Conservation (phyloP, 2,113 vertebrate species). For the Vulpes ferrilata region DNA sequence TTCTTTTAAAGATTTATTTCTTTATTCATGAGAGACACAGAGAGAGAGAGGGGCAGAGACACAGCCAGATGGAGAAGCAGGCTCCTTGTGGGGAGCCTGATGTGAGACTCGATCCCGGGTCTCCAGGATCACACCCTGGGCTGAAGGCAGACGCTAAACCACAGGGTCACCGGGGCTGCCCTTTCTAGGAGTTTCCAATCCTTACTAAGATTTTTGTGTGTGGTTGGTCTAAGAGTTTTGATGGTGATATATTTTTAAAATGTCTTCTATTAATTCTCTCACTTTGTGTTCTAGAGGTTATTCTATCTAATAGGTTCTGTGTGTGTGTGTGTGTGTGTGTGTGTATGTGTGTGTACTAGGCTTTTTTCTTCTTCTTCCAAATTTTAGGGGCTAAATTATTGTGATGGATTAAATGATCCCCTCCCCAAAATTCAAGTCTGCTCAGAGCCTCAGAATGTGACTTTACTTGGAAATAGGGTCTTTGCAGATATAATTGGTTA, state of each 20-base stretch:
- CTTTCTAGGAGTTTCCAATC: not conserved
- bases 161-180: too few relatives aligned
- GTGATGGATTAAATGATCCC: not conserved
- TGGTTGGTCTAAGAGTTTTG: not conserved
- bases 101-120: too few relatives aligned
- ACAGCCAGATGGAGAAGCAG: too few relatives aligned
- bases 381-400: not conserved
- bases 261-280: not conserved
- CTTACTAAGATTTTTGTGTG: not conserved
- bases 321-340: not conserved
- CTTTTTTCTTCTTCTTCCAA: not conserved
- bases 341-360: not conserved
- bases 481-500: not conserved
- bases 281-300: not conserved
- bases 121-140: too few relatives aligned
- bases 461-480: not conserved
- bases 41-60: too few relatives aligned
- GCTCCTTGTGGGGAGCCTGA: too few relatives aligned
- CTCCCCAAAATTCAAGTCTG: not conserved
- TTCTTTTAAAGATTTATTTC: too few relatives aligned
- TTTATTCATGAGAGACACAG: too few relatives aligned
- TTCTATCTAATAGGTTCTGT: not conserved
- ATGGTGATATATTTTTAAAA: not conserved
- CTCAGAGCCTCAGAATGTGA: not conserved
- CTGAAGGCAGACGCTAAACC: too few relatives aligned